Conservation (phyloP, 1,140 invertebrate genomes). For the Rhizoglyphus robini region DNA sequence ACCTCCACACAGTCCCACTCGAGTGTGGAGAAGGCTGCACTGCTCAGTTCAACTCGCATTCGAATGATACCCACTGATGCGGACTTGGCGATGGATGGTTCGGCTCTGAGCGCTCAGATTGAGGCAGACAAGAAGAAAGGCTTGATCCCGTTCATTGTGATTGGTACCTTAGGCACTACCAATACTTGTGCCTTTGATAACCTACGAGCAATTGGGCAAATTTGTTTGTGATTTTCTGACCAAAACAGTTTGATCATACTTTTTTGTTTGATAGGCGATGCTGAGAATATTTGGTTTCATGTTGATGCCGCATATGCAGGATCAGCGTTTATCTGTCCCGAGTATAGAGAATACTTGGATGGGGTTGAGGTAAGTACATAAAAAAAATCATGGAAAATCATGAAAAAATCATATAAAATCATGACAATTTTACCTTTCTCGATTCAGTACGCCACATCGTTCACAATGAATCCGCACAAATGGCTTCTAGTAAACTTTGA, state of each 20-base stretch:
- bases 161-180: constrained; percentile 79
- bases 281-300: constrained; percentile 66
- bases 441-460: constrained; percentile 60
- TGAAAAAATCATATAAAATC: neutral
- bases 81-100: constrained; percentile 25
- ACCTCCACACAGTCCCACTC: constrained; percentile 39
- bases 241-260: neutral
- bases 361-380: constrained; percentile 53
- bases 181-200: constrained; percentile 83
- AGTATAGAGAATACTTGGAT: constrained; percentile 72
- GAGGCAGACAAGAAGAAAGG: constrained; percentile 58
- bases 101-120: constrained; percentile 26
- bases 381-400: neutral
- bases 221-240: constrained; percentile 41
- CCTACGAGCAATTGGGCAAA: constrained; percentile 58
- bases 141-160: constrained; percentile 73
- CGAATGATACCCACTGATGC: constrained; percentile 28
- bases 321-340: constrained; percentile 82
- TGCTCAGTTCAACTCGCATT: constrained; percentile 37
- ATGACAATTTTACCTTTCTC: constrained; percentile 24
- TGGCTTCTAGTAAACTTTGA: constrained; percentile 57
- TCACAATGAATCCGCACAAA: constrained; percentile 93
- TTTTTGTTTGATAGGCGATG: constrained; percentile 25
- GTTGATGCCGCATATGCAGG: constrained; percentile 80
- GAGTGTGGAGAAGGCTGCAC: constrained; percentile 41